A percentile compares a stretch with the other conserved stretches of the same genome.
Conservation (phyloP, 2,888 invertebrate genomes). For the Lypha dubia region DNA sequence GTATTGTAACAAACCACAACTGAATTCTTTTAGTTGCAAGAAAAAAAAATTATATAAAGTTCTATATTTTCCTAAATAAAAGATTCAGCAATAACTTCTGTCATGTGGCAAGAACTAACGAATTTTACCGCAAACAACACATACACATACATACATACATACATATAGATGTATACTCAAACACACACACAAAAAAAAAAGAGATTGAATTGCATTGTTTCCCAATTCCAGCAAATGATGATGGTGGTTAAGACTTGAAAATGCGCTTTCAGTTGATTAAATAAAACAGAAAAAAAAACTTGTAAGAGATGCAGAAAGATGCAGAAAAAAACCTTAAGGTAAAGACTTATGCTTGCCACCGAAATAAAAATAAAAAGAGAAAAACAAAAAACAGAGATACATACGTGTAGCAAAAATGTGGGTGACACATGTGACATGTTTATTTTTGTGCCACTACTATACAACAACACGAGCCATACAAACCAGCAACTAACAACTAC, state of each 20-base stretch:
- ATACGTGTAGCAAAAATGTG: conserved; percentile 41
- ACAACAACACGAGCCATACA: conserved; percentile 31
- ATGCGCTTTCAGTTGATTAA: conserved; percentile 76
- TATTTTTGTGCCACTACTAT: conserved; percentile 1
- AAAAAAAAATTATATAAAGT: conserved; percentile 10
- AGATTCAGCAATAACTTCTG: conserved; percentile 47
- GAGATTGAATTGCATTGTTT: conserved; percentile 60
- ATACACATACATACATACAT: too few relatives aligned
- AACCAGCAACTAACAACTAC: conserved; percentile 14
- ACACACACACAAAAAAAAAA: not conserved
- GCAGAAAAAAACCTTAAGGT: conserved; percentile 58
- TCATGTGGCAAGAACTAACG: conserved; percentile 42
- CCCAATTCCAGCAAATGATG: conserved; percentile 61
- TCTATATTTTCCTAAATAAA: conserved; percentile 4
- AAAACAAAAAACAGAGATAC: too few relatives aligned
- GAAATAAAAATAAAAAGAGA: not conserved
- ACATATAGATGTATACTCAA: too few relatives aligned
- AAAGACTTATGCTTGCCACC: not conserved
- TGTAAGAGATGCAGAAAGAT: not conserved
- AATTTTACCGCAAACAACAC: not conserved
- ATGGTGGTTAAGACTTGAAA: conserved; percentile 68
- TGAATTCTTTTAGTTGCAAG: not conserved
- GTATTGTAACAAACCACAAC: conserved; percentile 12
- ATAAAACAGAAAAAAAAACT: conserved; percentile 72
- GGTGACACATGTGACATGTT: conserved; percentile 62